Percentiles rank a stretch among this genome's conserved stretches.
phyloP scores from a whole-genome alignment of 2,113 vertebrate species.

The Cephalophus harveyi region DNA sequence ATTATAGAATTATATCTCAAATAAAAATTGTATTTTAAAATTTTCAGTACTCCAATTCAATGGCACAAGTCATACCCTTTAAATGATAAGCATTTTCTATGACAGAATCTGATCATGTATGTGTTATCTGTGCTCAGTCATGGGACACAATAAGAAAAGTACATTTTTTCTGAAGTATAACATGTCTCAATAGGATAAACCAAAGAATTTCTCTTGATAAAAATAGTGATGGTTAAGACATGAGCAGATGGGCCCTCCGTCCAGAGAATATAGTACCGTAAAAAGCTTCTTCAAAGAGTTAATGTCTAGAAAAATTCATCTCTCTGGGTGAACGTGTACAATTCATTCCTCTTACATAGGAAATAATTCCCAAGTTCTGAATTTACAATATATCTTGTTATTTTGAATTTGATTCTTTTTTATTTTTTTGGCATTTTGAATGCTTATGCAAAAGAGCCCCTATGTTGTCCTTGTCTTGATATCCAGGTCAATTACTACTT shows the following conservation, averaged over 20 bases:
- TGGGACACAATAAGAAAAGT: not conserved
- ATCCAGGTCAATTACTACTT: rapidly evolving
- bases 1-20: not conserved
- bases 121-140: not conserved
- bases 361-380: not conserved
- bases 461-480: not conserved
- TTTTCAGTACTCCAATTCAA: not conserved
- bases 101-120: not conserved
- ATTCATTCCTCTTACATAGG: not conserved
- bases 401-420: not conserved
- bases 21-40: not conserved
- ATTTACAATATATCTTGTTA: not conserved
- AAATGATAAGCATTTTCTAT: not conserved
- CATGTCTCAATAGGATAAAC: not conserved
- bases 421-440: not conserved
- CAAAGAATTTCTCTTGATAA: not conserved
- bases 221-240: not conserved
- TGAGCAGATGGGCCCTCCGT: not conserved
- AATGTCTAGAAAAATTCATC: not conserved
- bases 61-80: not conserved
- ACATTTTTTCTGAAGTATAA: not conserved
- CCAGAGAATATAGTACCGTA: not conserved
- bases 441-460: not conserved
- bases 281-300: not conserved
- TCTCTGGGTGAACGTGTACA: not conserved